Conservation (phyloP, 2,888 invertebrate species). For the Pyrochroa serraticornis region DNA sequence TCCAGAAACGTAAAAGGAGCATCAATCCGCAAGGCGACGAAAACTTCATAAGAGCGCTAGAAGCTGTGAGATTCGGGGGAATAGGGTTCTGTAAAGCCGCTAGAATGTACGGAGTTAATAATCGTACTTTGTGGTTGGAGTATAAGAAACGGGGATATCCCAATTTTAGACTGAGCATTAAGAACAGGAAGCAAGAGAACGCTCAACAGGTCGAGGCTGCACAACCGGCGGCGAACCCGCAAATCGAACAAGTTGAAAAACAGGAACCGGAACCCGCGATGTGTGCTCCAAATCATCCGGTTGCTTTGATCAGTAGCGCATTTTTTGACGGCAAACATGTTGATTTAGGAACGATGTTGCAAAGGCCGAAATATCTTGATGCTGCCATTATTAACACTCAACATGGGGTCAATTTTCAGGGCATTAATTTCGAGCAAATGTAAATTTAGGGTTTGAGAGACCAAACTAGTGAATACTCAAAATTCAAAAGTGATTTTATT, state of each 20-base stretch:
- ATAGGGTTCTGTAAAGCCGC: slow-evolving; percentile 88
- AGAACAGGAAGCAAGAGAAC: slow-evolving; percentile 70
- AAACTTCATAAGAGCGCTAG: slow-evolving; percentile 80
- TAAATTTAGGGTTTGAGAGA: slow-evolving; percentile 56
- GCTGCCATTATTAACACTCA: slow-evolving; percentile 41
- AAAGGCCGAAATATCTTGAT: slow-evolving; percentile 53
- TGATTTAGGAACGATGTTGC: slow-evolving; percentile 69
- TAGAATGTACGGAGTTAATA: slow-evolving; percentile 82
- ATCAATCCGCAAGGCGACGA: slow-evolving; percentile 83
- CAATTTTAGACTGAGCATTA: slow-evolving; percentile 78
- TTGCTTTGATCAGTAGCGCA: slow-evolving; percentile 67
- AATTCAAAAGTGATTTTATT: slow-evolving; percentile 5
- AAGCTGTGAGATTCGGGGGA: slow-evolving; percentile 82
- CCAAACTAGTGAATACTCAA: neutral
- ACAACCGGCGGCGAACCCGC: slow-evolving; percentile 38
- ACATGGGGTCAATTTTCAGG: slow-evolving; percentile 74
- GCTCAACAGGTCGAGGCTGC: slow-evolving; percentile 45
- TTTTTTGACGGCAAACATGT: slow-evolving; percentile 75
- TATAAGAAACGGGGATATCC: slow-evolving; percentile 86
- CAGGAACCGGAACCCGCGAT: slow-evolving; percentile 10
- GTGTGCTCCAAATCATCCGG: slow-evolving; percentile 58
- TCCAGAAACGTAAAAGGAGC: slow-evolving; percentile 72
- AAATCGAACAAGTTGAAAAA: slow-evolving; percentile 52
- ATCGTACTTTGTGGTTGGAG: slow-evolving; percentile 83
- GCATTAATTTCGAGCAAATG: slow-evolving; percentile 79